Conservation (phyloP, 2,888 invertebrate genomes). For the Falcaria lacertinaria region DNA sequence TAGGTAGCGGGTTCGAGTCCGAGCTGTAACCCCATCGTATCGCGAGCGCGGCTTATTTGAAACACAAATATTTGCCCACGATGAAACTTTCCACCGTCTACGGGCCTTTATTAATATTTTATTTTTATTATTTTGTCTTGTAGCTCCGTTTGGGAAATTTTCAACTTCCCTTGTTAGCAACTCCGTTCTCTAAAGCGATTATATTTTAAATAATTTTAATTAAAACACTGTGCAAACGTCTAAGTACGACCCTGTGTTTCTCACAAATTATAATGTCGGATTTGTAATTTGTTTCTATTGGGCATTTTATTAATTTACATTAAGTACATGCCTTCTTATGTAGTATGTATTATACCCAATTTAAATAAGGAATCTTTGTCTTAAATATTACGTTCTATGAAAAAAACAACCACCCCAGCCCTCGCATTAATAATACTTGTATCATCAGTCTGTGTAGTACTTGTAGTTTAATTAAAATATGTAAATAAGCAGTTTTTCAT, state of each 20-base stretch:
- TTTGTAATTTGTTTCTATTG: too few relatives aligned
- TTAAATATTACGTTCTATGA: too few relatives aligned
- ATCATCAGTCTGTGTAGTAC: too few relatives aligned
- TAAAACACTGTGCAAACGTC: slow-evolving; percentile 74
- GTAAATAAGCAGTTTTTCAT: too few relatives aligned
- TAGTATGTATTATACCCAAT: too few relatives aligned
- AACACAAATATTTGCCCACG: slow-evolving; percentile 74
- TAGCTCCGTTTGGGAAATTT: slow-evolving; percentile 66
- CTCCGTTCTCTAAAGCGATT: slow-evolving; percentile 74
- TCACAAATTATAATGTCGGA: slow-evolving; percentile 39
- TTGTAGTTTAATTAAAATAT: too few relatives aligned
- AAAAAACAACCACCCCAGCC: too few relatives aligned
- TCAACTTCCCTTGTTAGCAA: slow-evolving; percentile 74
- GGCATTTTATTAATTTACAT: too few relatives aligned
- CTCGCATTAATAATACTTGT: too few relatives aligned
- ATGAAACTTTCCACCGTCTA: slow-evolving; percentile 75
- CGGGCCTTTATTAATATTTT: slow-evolving; percentile 78
- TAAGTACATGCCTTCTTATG: too few relatives aligned
- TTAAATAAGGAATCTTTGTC: too few relatives aligned
- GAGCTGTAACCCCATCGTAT: slow-evolving; percentile 59
- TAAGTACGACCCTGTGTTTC: slow-evolving; percentile 38
- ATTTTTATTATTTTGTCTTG: slow-evolving; percentile 81
- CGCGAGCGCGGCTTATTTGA: slow-evolving; percentile 70
- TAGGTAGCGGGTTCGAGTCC: slow-evolving; percentile 40
- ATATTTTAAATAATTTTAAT: slow-evolving; percentile 79